Evolutionary conservation across 2,797 vertebrate species (phyloP).

Genomic region (Semaprochilodus insignis): DNA sequence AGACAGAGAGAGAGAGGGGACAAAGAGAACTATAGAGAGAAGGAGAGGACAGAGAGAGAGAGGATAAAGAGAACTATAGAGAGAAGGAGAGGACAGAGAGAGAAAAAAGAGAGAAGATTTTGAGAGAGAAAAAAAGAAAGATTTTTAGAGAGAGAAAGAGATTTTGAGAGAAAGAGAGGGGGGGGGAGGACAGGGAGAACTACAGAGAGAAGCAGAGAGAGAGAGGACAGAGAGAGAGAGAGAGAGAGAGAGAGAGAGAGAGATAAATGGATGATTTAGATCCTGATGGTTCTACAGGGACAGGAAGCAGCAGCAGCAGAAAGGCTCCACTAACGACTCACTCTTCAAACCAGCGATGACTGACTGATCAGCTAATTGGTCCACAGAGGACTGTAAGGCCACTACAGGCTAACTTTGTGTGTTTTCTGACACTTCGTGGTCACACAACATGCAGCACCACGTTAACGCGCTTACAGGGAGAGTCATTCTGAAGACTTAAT

Average conservation of each 20-base stretch:
- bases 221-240: not conserved
- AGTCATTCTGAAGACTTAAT: not conserved
- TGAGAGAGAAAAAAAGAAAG: not conserved
- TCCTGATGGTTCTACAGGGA: not conserved
- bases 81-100: not conserved
- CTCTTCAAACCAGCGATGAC: conserved; percentile 26
- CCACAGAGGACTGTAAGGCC: conserved; percentile 14
- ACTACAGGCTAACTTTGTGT: conserved; percentile 6
- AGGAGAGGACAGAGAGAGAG: not conserved
- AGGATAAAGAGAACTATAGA: no score
- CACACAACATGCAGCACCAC: not conserved
- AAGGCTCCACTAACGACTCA: conserved; percentile 13
- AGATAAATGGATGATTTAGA: not conserved
- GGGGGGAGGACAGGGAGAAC: not conserved
- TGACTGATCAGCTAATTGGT: conserved; percentile 39
- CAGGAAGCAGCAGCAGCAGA: not conserved
- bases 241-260: not conserved
- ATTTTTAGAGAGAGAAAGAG: not conserved
- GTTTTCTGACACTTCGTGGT: not conserved
- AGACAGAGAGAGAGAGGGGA: not conserved
- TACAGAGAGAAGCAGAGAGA: no score
- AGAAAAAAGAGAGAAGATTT: not conserved
- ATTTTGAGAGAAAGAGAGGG: not conserved
- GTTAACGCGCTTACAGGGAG: not conserved
- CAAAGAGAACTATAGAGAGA: not conserved